Evolutionary conservation across 2,113 vertebrate genomes (phyloP).

Genomic region (Carettochelys insculpta): DNA sequence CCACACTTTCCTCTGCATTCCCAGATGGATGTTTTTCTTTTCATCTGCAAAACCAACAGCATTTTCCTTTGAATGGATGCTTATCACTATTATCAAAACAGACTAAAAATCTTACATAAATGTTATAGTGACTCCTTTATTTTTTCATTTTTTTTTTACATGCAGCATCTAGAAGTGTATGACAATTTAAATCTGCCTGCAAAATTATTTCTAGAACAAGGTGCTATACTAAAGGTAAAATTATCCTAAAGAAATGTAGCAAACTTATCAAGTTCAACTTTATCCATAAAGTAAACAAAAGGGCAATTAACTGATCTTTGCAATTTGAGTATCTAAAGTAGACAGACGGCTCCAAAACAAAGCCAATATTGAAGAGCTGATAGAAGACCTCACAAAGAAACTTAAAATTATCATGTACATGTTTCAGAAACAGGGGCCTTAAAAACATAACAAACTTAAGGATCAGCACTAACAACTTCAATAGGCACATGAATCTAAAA

Average conservation of each 20-base stretch:
- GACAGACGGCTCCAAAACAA: not conserved
- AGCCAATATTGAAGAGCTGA: not conserved
- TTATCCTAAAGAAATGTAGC: not conserved
- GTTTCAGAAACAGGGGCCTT: constrained; percentile 1
- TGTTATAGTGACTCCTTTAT: not conserved
- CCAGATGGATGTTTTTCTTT: not conserved
- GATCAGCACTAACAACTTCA: constrained; percentile 8
- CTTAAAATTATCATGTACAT: not conserved
- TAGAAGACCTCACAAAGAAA: constrained; percentile 8
- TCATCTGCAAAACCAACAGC: not conserved
- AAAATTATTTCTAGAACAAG: not conserved
- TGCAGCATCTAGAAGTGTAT: not conserved
- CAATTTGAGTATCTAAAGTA: not conserved
- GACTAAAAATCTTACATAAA: not conserved
- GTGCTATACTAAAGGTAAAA: not conserved
- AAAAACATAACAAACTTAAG: constrained; percentile 31
- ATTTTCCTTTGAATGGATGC: not conserved
- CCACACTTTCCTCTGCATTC: not conserved
- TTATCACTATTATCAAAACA: not conserved
- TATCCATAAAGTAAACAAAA: not conserved
- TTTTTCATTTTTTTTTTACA: not conserved
- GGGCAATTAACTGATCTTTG: not conserved
- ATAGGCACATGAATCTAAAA: not conserved
- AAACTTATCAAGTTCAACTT: not conserved
- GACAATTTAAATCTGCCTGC: not conserved